These are phyloP conservation scores for Brotula barbata DNA, from an alignment of 2,797 vertebrate species.

Conservation along the genomic window DNA sequence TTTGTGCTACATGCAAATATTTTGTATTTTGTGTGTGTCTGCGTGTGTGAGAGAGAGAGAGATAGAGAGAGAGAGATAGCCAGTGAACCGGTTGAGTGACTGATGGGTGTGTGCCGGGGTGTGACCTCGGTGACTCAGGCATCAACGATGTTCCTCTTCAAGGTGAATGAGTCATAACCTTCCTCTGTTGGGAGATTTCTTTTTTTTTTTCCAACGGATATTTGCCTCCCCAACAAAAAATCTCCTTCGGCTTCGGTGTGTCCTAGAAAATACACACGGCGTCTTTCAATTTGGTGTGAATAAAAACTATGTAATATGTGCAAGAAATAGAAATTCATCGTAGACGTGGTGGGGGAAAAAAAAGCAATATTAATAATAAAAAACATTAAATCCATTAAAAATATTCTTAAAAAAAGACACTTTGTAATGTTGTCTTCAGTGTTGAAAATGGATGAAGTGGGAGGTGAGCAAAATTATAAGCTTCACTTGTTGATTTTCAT, in stretches of 20 bases:
- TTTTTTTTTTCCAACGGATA: conserved; percentile 54
- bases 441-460: too few species aligned
- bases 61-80: conserved; percentile 37
- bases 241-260: conserved; percentile 17
- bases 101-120: conserved; percentile 71
- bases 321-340: too few species aligned
- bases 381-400: too few species aligned
- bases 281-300: too few species aligned
- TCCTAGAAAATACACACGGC: neutral
- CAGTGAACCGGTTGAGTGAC: conserved; percentile 72
- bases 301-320: too few species aligned
- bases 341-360: too few species aligned
- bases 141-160: conserved; percentile 77
- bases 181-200: conserved; percentile 39
- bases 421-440: too few species aligned
- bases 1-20: neutral
- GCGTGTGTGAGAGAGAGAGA: neutral
- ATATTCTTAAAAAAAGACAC: too few species aligned
- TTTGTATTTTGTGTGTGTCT: neutral
- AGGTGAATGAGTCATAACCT: conserved; percentile 81
- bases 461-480: too few species aligned
- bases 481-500: too few species aligned
- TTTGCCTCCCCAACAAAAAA: conserved; percentile 22
- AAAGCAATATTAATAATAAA: too few species aligned
- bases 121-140: conserved; percentile 80